Conservation (phyloP, 2,888 invertebrate species). For the Sarcophaga carnaria region DNA sequence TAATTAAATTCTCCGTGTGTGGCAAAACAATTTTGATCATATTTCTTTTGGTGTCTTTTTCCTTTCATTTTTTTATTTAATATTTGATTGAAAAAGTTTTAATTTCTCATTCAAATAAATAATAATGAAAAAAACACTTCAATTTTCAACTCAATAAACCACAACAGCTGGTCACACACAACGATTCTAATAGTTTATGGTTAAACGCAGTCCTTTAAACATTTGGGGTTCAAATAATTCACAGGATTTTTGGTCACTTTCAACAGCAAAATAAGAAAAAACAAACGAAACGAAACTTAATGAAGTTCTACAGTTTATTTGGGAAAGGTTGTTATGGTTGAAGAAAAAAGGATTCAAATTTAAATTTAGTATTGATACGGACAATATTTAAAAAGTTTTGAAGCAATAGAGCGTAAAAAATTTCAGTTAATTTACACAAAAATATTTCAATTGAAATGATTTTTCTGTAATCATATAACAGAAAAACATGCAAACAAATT, state of each 20-base stretch:
- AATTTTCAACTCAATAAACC: not conserved
- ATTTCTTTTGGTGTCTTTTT: not conserved
- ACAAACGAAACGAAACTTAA: not conserved
- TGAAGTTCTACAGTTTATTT: slow-evolving; percentile 11
- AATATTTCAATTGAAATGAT: slow-evolving; percentile 24
- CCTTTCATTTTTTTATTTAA: not conserved
- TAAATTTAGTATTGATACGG: not conserved
- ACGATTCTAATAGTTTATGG: not conserved
- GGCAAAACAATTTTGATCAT: too few relatives aligned
- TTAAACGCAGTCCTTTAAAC: slow-evolving; percentile 6
- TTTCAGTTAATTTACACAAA: slow-evolving; percentile 44
- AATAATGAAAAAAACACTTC: not conserved
- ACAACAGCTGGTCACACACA: not conserved
- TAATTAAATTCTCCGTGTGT: too few relatives aligned
- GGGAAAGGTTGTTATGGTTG: not conserved
- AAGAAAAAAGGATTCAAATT: not conserved
- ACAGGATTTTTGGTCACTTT: not conserved
- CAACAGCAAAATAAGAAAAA: not conserved
- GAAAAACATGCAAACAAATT: slow-evolving; percentile 5
- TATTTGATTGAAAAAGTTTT: slow-evolving; percentile 6
- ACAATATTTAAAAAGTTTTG: not conserved
- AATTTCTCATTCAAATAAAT: not conserved
- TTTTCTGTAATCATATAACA: slow-evolving; percentile 2
- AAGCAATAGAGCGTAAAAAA: slow-evolving; percentile 40
- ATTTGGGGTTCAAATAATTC: slow-evolving; percentile 3